phyloP scores from a whole-genome alignment of 1,140 invertebrate genomes.

The Macrobrachium rosenbergii region DNA sequence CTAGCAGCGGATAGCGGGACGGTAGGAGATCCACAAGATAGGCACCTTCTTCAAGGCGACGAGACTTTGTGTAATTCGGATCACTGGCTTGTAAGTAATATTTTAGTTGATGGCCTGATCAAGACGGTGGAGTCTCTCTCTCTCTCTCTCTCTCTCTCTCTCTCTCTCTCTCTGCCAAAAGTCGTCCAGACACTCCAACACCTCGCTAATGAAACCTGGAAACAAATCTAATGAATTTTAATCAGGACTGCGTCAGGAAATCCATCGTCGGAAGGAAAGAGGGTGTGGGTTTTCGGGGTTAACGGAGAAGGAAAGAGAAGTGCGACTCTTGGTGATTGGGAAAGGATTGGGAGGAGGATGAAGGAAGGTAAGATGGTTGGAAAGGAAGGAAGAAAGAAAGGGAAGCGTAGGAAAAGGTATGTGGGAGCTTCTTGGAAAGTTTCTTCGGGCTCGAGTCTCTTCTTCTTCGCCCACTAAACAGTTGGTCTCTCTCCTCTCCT shows the following conservation, averaged over 20 bases:
- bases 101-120: no score
- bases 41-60: no score
- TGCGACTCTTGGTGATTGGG: background rate
- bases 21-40: no score
- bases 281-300: background rate
- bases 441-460: background rate
- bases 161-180: background rate
- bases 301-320: background rate
- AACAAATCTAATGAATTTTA: background rate
- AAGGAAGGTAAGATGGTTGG: conserved; percentile 13
- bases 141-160: background rate
- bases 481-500: background rate
- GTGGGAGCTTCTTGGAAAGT: conserved; percentile 1
- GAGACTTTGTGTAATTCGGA: no score
- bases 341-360: background rate
- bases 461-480: no score
- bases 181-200: background rate
- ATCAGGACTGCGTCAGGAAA: background rate
- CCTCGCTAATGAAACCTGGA: background rate
- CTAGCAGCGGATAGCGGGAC: no score
- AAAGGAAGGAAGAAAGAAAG: background rate
- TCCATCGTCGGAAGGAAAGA: background rate
- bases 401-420: background rate
- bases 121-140: no score
- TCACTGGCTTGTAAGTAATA: no score